phyloP scores from a whole-genome alignment of 2,888 invertebrate species.

The Rhorus exstirpatorius region DNA sequence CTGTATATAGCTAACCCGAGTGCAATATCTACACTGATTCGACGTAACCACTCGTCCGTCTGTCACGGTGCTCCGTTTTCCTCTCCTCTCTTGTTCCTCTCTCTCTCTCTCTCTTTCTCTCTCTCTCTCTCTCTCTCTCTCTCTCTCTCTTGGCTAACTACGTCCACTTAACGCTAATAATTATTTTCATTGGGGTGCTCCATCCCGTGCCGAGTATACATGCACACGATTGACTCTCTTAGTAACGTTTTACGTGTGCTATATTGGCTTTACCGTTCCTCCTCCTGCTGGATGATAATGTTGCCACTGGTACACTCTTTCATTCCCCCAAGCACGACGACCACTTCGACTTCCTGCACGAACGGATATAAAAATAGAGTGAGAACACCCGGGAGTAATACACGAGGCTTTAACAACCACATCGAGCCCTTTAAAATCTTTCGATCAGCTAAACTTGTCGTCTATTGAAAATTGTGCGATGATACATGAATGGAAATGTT shows the following conservation, averaged over 20 bases:
- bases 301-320: slow-evolving; percentile 53
- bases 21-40: slow-evolving; percentile 78
- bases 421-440: slow-evolving; percentile 64
- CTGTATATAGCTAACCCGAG: slow-evolving; percentile 28
- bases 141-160: slow-evolving; percentile 77
- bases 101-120: slow-evolving; percentile 47
- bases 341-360: slow-evolving; percentile 84
- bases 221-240: slow-evolving; percentile 47
- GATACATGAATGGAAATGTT: not conserved
- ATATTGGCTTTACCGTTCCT: slow-evolving; percentile 48
- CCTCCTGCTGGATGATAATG: slow-evolving; percentile 44
- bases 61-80: slow-evolving; percentile 77
- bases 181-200: slow-evolving; percentile 85
- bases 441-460: slow-evolving; percentile 53
- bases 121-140: slow-evolving; percentile 22
- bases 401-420: slow-evolving; percentile 55
- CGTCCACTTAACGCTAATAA: slow-evolving; percentile 86
- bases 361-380: slow-evolving; percentile 86
- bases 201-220: slow-evolving; percentile 60
- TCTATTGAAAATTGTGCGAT: not conserved
- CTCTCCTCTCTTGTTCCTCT: slow-evolving; percentile 48
- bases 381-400: slow-evolving; percentile 70
- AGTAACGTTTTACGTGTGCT: slow-evolving; percentile 54
- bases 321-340: slow-evolving; percentile 78
- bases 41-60: slow-evolving; percentile 81